Conservation (phyloP, 2,797 vertebrate genomes). For the Anabacerthia variegaticeps region DNA sequence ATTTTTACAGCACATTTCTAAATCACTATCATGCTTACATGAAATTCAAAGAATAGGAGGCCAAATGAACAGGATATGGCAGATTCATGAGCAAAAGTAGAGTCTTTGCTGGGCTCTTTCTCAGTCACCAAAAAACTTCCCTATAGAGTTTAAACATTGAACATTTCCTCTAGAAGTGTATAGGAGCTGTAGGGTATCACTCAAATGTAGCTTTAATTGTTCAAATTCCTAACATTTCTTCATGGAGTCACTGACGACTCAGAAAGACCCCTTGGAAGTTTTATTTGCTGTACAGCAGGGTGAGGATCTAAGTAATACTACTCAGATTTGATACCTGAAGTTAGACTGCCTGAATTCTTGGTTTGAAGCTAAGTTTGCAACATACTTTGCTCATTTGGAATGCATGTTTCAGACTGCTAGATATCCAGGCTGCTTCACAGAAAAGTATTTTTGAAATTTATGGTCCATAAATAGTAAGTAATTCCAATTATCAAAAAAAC, state of each 20-base stretch:
- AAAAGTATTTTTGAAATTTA: neutral
- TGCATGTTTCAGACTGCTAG: neutral
- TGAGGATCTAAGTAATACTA: neutral
- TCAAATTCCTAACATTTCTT: neutral
- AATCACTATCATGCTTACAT: accelerated
- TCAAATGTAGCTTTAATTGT: neutral
- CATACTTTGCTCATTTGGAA: neutral
- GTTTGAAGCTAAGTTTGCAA: neutral
- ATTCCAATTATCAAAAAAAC: neutral
- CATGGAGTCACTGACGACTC: neutral
- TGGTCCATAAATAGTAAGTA: neutral
- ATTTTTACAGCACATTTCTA: neutral
- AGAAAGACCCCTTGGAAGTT: neutral
- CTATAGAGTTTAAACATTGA: neutral
- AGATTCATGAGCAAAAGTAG: neutral
- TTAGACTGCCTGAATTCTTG: neutral
- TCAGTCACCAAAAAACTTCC: neutral
- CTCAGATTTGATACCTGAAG: neutral
- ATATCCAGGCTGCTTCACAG: neutral
- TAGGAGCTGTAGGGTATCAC: neutral
- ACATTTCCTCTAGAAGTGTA: neutral
- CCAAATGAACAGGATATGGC: neutral
- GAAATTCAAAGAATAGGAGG: neutral
- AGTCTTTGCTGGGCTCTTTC: neutral
- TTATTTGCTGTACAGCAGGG: neutral